phyloP scores from a whole-genome alignment of 2,888 invertebrate species.

The Diplolepis rosae region DNA sequence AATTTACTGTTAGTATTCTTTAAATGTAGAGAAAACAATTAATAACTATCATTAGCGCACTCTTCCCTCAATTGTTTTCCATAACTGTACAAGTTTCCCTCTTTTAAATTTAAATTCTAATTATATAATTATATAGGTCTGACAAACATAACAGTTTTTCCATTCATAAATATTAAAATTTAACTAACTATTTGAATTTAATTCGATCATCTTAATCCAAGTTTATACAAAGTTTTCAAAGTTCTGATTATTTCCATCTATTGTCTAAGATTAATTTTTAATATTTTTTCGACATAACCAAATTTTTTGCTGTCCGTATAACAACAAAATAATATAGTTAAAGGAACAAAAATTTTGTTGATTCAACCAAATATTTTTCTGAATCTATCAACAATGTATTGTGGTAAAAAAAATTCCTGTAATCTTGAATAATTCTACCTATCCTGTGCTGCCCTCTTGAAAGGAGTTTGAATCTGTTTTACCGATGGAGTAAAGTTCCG shows the following conservation, averaged over 20 bases:
- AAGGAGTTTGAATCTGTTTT: not conserved
- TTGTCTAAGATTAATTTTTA: too few relatives aligned
- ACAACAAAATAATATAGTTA: too few relatives aligned
- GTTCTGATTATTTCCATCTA: too few relatives aligned
- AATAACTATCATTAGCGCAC: constrained; percentile 7
- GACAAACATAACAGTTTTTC: not conserved
- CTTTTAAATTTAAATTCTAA: too few relatives aligned
- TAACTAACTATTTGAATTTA: too few relatives aligned
- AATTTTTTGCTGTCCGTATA: too few relatives aligned
- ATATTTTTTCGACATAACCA: too few relatives aligned
- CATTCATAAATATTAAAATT: not conserved
- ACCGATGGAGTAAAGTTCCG: not conserved
- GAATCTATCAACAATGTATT: too few relatives aligned
- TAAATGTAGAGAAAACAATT: not conserved
- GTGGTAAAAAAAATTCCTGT: not conserved
- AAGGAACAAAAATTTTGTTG: too few relatives aligned
- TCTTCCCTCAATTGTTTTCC: not conserved
- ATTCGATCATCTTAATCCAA: too few relatives aligned
- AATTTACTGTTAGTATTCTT: not conserved
- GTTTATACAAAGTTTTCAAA: too few relatives aligned
- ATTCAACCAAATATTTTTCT: too few relatives aligned
- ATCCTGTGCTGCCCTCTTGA: constrained; percentile 11
- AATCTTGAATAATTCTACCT: not conserved
- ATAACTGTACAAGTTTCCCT: not conserved
- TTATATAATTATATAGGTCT: not conserved